phyloP scores from a whole-genome alignment of 2,888 invertebrate genomes.

The Brachyptera risi region DNA sequence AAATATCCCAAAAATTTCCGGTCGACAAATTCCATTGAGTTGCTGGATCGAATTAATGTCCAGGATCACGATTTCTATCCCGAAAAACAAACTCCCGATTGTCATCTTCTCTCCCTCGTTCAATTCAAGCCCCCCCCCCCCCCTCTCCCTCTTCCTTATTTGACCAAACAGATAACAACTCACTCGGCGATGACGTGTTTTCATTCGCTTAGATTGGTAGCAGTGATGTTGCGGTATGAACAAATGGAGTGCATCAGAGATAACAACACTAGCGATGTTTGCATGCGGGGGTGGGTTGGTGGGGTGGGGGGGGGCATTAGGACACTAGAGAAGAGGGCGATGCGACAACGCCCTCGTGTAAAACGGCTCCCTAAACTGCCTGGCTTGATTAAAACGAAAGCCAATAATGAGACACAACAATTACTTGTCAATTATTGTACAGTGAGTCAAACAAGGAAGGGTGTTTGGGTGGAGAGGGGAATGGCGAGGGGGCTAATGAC shows the following conservation, averaged over 20 bases:
- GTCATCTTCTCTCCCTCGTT: neutral
- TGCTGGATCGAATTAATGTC: no score
- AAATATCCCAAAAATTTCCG: no score
- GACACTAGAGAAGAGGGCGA: neutral
- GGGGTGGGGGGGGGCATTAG: conserved; percentile 2
- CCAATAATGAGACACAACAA: conserved; percentile 16
- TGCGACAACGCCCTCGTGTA: conserved; percentile 7
- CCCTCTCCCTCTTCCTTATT: no score
- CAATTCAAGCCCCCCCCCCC: no score
- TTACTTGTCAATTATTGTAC: conserved; percentile 19
- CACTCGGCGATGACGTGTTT: conserved; percentile 15
- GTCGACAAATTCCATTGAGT: no score
- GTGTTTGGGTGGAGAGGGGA: neutral
- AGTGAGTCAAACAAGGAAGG: conserved; percentile 2
- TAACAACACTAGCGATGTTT: conserved; percentile 8
- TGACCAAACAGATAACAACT: conserved; percentile 6
- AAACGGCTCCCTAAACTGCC: neutral
- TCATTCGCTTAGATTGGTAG: conserved; percentile 3
- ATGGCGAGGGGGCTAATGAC: neutral
- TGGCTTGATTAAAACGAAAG: conserved; percentile 14
- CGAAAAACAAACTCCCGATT: neutral
- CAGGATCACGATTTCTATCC: no score
- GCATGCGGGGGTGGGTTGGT: neutral
- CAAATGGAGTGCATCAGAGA: conserved; percentile 15
- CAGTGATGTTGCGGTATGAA: conserved; percentile 12